Evolutionary conservation across 1,140 invertebrate species (phyloP), one percentile per base, ranked within the genome.

Genomic region (Elysia chlorotica): DNA sequence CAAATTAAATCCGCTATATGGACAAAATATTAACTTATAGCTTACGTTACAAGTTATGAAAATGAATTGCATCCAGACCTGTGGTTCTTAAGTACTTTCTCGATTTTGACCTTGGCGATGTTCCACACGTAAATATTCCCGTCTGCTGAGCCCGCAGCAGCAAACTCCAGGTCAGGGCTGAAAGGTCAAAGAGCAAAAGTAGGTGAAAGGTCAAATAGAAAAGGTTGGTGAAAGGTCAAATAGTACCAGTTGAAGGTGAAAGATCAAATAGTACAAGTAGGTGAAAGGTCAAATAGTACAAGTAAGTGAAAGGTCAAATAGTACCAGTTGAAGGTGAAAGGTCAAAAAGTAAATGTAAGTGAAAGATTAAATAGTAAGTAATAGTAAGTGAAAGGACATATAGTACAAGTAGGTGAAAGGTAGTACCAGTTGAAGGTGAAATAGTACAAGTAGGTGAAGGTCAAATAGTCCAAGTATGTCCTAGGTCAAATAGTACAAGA

Each of bases 111-210:
- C 23, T 92, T 92, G 65, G 88, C 86, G 25, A 96, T 91, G 84
- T 95, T 94, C 96, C 96, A 99, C 68, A 99, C 92, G 86, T 92
- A 98, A 63, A 98, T 91, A 35, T 92, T 90, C 23, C 97, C 97
- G 88, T 99, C 96, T 0, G 92, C 90, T 21, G 95, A 95, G 17
- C 97, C 97, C 72, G 94, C 95, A 2, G 94, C 92, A 23, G 96
- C 92, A 87, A 95, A 95, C 66, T 93, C 91, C 2, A 92, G 94
- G 86, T 96, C 93, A 28, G 94, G 94, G 82, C 96, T 97, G 71
- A 69, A 61, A 65, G 30, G 14, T 72, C 23, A 41, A 25, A 74
- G 72, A 30, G 56, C 6, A 66, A 63, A 63, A 63, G 10, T 33
- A 5, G 10, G 17, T 63, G 10, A 63, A 17, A 63, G 10, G 35